Evolutionary conservation across 2,113 vertebrate genomes (phyloP), one percentile per base, ranked within the genome.

Genomic region (Embiotoca jacksoni): DNA sequence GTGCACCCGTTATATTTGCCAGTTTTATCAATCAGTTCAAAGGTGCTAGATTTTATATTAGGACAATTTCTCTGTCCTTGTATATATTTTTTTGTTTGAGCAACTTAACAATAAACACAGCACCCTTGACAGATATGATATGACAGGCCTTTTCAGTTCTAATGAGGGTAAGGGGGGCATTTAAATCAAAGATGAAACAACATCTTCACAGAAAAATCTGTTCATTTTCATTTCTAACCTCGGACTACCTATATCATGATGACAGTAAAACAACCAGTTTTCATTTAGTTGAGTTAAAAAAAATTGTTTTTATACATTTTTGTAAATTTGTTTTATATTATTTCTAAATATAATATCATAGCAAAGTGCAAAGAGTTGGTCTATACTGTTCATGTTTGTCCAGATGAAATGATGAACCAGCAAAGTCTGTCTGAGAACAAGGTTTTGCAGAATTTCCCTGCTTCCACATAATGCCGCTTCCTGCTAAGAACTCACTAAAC

Each of bases 401-500:
- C 13, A 11, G 47, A 16, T 8, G 41, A 44, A 68, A 37, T 35
- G 11, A 72, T 14, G 0, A 8, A 23, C 13, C 11, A 33, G 3
- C 15, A 9, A 7, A 35, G 14, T 46, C 31, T 71, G 3, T 4
- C 35, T 49, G 31, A 15, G n/a, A 63, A 54, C 15, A 72, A 49
- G 7, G 37, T 53, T 81, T 61, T 60, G n/a, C 52, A 46, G 54
- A 79, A 41, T 75, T 74, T 15, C 47, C 56, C 54, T 70, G 49
- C 73, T 67, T 75, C 49, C 46, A 55, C 44, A 23, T 47, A 78
- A 75, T 37, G 16, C 67, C 49, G 47, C 80, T 70, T 52, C 62
- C 44, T 75, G 53, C 63, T 8, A 72, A 93, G 92, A 92, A 92
- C 92, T 90, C 85, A 82, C 87, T 88, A 80, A 88, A 88, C 89